Evolutionary conservation across 1,140 invertebrate genomes (phyloP).

Genomic region (Caenorhabditis elegans): WBcel235 BX284602.5:7083501-7084000

Average conservation of each 20-base stretch:
- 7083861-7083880: constrained; percentile 89
- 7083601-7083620: constrained; percentile 95
- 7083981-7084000: constrained; percentile 84
- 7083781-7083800: constrained; percentile 82
- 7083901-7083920: constrained; percentile 98
- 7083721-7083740: constrained; percentile 95
- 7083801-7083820: constrained; percentile 99
- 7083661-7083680: constrained; percentile 80
- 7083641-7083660: constrained; percentile 76
- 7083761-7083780: constrained; percentile 78
- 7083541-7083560: neutral
- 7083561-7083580: constrained; percentile 69
- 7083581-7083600: constrained; percentile 96
- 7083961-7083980: constrained; percentile 97
- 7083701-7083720: constrained; percentile 92
- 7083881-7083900: constrained; percentile 93
- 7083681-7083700: constrained; percentile 76
- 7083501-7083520: constrained; percentile 87
- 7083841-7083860: constrained; percentile 81
- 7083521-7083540: constrained; percentile 58
- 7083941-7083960: constrained; percentile 48
- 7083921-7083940: neutral
- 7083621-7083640: constrained; percentile 87
- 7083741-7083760: constrained; percentile 83
- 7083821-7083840: constrained; percentile 89